A percentile compares a stretch with the other conserved stretches of the same genome.
Conservation (phyloP, 2,888 invertebrate species). For the Troides aeacus region DNA sequence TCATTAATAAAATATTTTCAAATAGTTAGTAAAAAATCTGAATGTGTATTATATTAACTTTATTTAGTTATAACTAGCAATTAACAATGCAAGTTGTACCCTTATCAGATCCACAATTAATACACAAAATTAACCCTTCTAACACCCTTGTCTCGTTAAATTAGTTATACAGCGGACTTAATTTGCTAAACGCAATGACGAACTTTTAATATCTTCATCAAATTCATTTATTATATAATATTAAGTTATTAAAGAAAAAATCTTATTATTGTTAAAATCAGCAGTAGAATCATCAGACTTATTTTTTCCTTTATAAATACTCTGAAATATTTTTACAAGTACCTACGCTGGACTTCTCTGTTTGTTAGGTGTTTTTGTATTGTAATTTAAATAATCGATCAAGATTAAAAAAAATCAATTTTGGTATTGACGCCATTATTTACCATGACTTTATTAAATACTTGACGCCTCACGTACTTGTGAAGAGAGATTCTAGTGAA, state of each 20-base stretch:
- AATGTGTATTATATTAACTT: not conserved
- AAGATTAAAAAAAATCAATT: not conserved
- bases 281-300: too few relatives aligned
- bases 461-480: too few relatives aligned
- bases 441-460: not conserved
- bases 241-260: not conserved
- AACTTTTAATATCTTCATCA: not conserved
- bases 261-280: too few relatives aligned
- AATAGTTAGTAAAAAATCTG: not conserved
- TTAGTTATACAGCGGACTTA: constrained; percentile 4
- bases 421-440: not conserved
- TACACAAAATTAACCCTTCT: constrained; percentile 15
- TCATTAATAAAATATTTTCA: too few relatives aligned
- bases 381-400: not conserved
- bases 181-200: not conserved
- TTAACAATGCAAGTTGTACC: not conserved
- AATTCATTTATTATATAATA: too few relatives aligned
- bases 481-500: too few relatives aligned
- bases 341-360: not conserved
- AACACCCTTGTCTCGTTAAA: constrained; percentile 18
- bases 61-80: not conserved
- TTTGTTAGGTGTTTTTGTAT: not conserved
- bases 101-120: constrained; percentile 7
- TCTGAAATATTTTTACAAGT: not conserved
- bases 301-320: too few relatives aligned